Percentiles rank a stretch among this genome's conserved stretches.
These are phyloP conservation scores for Saccostrea echinata DNA, from an alignment of 1,140 invertebrate genomes.

Conservation along the genomic window DNA sequence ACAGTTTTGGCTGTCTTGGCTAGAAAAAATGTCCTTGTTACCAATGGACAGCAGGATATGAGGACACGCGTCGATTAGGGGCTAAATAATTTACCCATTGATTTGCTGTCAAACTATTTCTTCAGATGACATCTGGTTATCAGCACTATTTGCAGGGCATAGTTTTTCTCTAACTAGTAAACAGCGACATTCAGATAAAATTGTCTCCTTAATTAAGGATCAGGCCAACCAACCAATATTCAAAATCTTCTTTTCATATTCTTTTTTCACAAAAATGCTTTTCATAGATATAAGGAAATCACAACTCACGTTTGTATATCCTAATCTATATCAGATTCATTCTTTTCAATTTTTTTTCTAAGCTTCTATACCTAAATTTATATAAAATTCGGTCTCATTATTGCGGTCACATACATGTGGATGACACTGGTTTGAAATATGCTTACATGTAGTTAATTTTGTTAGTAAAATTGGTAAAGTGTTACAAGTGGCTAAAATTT, in stretches of 20 bases:
- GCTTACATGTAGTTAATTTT: too few species aligned
- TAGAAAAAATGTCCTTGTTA: background rate
- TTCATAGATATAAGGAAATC: too few species aligned
- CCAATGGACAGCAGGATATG: background rate
- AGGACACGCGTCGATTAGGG: background rate
- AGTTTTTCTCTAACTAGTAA: background rate
- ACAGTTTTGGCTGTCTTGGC: background rate
- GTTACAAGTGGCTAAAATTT: too few species aligned
- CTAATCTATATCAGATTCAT: too few species aligned
- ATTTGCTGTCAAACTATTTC: background rate
- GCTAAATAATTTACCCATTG: background rate
- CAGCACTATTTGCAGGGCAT: slow-evolving; percentile 17
- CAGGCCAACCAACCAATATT: background rate
- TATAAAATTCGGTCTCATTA: too few species aligned
- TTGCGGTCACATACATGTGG: too few species aligned
- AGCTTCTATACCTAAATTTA: too few species aligned
- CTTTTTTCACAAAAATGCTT: background rate
- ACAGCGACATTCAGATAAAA: background rate
- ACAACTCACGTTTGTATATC: too few species aligned
- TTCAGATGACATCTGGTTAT: slow-evolving; percentile 15
- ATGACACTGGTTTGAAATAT: too few species aligned
- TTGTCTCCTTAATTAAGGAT: slow-evolving; percentile 1
- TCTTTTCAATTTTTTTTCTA: too few species aligned
- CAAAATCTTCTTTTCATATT: too few species aligned
- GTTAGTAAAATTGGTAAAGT: too few species aligned